phyloP scores from a whole-genome alignment of 1,140 invertebrate genomes.

The Tetraneura akinire region DNA sequence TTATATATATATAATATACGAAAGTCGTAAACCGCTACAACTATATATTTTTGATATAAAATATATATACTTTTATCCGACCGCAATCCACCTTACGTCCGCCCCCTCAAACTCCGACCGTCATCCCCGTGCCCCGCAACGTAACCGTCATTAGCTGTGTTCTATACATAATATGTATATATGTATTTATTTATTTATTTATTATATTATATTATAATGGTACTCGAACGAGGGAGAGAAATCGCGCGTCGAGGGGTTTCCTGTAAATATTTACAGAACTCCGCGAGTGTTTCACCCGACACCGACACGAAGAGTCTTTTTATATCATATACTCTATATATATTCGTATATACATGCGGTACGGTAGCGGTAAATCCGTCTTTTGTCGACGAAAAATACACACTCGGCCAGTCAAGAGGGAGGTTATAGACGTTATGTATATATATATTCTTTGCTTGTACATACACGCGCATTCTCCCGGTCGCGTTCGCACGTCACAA shows the following conservation, averaged over 20 bases:
- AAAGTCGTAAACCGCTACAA: conserved; percentile 24
- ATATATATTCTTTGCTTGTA: not conserved
- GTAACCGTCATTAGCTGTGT: conserved; percentile 37
- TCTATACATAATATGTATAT: not conserved
- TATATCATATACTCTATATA: too few species aligned
- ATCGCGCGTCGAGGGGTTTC: conserved; percentile 27
- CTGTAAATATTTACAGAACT: conserved; percentile 45
- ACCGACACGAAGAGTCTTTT: not conserved
- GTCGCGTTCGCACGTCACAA: not conserved
- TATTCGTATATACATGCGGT: not conserved
- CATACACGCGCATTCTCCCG: too few species aligned
- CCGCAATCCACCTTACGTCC: not conserved
- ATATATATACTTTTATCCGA: too few species aligned
- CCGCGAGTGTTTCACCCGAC: not conserved
- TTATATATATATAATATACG: too few species aligned
- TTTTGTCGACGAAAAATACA: conserved; percentile 31
- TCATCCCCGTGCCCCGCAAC: not conserved
- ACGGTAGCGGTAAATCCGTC: conserved; percentile 31
- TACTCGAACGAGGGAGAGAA: not conserved
- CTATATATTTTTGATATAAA: too few species aligned
- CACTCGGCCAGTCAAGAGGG: conserved; percentile 42
- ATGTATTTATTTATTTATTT: too few species aligned
- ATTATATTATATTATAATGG: not conserved
- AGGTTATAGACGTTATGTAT: not conserved
- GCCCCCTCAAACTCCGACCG: not conserved